Percentiles rank a stretch among this genome's conserved stretches.
These are phyloP conservation scores for Orycteropus afer DNA, from an alignment of 2,113 vertebrate genomes.

Conservation along the genomic window DNA sequence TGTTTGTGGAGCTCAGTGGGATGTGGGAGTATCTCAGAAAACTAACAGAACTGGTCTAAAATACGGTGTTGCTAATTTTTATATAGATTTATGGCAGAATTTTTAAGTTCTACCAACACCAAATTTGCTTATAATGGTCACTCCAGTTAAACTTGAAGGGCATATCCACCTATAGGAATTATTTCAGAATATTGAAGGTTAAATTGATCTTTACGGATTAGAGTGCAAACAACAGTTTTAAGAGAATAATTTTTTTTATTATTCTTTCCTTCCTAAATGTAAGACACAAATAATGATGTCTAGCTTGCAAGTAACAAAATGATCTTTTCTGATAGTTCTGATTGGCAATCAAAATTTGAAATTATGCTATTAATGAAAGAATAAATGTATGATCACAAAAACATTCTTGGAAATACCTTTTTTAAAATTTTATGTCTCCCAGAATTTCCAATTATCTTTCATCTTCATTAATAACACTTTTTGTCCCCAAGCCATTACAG, in stretches of 20 bases:
- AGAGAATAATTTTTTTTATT: not conserved
- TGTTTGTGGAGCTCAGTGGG: not conserved
- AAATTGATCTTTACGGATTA: not conserved
- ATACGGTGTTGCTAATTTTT: not conserved
- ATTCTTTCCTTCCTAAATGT: not conserved
- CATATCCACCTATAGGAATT: not conserved
- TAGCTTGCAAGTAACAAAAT: not conserved
- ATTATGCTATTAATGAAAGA: not conserved
- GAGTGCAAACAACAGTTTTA: not conserved
- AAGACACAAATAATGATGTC: constrained; percentile 1
- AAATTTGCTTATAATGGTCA: not conserved
- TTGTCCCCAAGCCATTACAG: not conserved
- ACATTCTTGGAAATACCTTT: not conserved
- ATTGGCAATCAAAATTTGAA: not conserved
- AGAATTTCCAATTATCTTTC: not conserved
- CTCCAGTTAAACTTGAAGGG: not conserved
- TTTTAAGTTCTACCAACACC: not conserved
- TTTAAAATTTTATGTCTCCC: not conserved
- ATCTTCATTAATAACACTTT: constrained; percentile 16
- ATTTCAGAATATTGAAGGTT: not conserved
- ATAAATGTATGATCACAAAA: not conserved
- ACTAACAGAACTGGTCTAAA: not conserved
- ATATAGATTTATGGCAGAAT: not conserved
- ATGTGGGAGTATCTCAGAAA: not conserved
- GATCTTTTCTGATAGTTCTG: not conserved